These are phyloP conservation scores for Scaptodrosophila lebanonensis DNA, from an alignment of 1,140 invertebrate species.

Conservation along the genomic window DNA sequence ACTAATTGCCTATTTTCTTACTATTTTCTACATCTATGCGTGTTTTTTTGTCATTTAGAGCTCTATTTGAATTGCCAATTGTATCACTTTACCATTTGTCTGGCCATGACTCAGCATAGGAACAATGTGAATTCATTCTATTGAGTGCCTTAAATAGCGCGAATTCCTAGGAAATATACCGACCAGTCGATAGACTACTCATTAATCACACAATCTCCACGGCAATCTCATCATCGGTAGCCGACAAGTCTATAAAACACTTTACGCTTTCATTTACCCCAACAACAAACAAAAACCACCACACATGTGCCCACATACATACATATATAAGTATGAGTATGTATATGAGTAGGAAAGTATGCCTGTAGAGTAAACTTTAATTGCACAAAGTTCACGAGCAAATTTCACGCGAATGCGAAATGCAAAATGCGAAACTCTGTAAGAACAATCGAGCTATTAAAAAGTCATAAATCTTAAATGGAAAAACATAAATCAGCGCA, in stretches of 20 bases:
- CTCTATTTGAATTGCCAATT: too few species aligned
- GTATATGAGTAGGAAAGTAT: too few species aligned
- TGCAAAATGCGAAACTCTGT: conserved; percentile 40
- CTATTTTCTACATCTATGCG: too few species aligned
- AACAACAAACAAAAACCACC: conserved; percentile 30
- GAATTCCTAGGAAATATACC: conserved; percentile 16
- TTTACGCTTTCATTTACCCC: conserved; percentile 36
- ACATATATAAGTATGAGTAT: too few species aligned
- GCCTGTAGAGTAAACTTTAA: conserved; percentile 39
- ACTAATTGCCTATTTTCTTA: too few species aligned
- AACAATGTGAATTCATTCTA: conserved; percentile 14
- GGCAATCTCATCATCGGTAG: conserved; percentile 10
- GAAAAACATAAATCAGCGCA: conserved; percentile 70
- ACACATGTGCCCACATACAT: too few species aligned
- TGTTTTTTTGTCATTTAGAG: too few species aligned
- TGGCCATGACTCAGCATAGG: too few species aligned
- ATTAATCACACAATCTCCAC: conserved; percentile 27
- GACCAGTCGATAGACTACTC: conserved; percentile 9
- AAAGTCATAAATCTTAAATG: conserved; percentile 75
- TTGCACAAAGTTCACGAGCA: conserved; percentile 65
- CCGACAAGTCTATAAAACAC: conserved; percentile 8
- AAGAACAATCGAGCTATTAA: conserved; percentile 70
- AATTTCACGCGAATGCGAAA: conserved; percentile 71
- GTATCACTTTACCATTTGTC: too few species aligned
- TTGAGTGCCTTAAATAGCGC: conserved; percentile 26